Evolutionary conservation across 37 sponge, comb jelly and placozoan species (phyloP).

Genomic region (Oopsacas minuta): DNA sequence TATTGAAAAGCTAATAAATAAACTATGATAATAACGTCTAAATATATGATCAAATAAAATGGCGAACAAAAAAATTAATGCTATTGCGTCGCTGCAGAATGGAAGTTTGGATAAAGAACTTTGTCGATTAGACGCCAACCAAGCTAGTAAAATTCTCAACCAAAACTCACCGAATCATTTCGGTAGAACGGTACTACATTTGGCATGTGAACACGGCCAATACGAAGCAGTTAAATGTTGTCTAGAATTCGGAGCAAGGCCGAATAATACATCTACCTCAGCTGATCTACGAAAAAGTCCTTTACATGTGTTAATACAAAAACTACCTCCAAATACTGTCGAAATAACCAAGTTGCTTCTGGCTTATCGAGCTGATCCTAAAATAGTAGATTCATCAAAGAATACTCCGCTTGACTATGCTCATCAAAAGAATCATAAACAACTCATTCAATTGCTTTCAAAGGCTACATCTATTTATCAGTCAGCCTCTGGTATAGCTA

Average conservation of each 20-base stretch:
- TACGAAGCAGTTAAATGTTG: constrained; percentile 4
- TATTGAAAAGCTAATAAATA: neutral
- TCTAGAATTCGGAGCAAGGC: constrained; percentile 10
- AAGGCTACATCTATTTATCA: neutral
- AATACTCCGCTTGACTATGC: neutral
- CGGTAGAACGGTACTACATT: neutral
- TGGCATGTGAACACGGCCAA: neutral
- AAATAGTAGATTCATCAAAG: neutral
- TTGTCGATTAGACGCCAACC: neutral
- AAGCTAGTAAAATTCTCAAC: neutral
- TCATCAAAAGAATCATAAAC: neutral
- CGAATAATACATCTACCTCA: constrained; percentile 39
- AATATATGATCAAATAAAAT: neutral
- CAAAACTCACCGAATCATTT: neutral
- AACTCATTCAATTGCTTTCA: neutral
- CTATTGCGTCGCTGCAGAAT: neutral
- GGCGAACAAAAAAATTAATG: neutral
- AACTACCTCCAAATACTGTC: neutral
- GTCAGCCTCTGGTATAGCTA: neutral
- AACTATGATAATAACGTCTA: neutral
- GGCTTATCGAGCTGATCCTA: neutral
- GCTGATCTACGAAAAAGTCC: constrained; percentile 27
- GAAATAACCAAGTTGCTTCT: neutral
- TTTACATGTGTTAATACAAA: neutral
- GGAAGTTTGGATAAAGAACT: neutral